Conservation (phyloP, 2,113 vertebrate species). For the Hepsetus odoe region DNA sequence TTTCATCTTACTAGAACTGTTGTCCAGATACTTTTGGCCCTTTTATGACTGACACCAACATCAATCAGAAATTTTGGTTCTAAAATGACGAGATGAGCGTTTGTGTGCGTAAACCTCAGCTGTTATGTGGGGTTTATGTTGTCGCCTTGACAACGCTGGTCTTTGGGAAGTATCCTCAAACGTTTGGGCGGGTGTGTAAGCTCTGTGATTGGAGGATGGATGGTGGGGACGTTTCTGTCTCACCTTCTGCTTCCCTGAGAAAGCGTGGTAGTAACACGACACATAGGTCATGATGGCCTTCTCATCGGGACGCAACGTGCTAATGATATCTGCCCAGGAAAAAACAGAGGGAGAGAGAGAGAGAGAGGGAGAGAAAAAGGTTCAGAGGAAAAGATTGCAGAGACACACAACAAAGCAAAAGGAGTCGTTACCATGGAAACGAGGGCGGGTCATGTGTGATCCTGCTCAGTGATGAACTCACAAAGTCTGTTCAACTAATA, state of each 20-base stretch:
- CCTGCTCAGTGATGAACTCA: background rate
- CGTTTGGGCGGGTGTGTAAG: background rate
- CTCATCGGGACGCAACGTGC: slow-evolving; percentile 98
- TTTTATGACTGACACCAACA: no score
- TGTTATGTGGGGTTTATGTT: no score
- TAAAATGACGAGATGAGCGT: no score
- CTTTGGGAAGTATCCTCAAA: no score
- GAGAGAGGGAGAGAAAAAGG: slow-evolving; percentile 60
- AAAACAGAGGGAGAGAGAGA: slow-evolving; percentile 37
- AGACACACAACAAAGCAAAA: slow-evolving; percentile 68
- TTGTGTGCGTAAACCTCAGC: no score
- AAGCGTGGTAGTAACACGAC: slow-evolving; percentile 99
- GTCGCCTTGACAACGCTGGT: no score
- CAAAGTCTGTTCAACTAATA: background rate
- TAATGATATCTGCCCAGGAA: slow-evolving; percentile 96
- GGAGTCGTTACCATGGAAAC: slow-evolving; percentile 61
- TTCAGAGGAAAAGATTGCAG: slow-evolving; percentile 77
- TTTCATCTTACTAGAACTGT: no score
- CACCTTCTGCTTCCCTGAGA: slow-evolving; percentile 99
- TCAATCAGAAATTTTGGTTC: no score
- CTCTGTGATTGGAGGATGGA: background rate
- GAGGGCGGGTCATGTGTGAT: slow-evolving; percentile 20
- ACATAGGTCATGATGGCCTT: slow-evolving; percentile 99
- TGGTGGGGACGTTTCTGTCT: slow-evolving; percentile 65
- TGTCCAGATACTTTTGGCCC: no score